Evolutionary conservation across 2,113 vertebrate genomes (phyloP), one percentile per base, ranked within the genome.

Genomic region (Ictalurus punctatus): DNA sequence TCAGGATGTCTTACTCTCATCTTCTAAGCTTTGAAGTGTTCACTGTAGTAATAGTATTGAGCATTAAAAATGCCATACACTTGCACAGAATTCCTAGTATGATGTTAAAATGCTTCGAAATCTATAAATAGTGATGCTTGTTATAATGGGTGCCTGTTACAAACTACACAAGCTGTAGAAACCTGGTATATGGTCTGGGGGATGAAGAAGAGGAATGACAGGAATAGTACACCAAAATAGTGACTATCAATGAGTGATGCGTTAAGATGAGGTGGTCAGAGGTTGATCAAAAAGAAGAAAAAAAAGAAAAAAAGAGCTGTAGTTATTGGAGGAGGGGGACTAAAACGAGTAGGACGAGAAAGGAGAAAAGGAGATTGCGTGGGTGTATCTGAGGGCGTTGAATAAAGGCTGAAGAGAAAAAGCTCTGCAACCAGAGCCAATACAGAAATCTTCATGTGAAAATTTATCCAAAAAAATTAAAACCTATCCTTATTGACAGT

Each of bases 341-440:
- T 73, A 78, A 69, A 84, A 40, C 48, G 71, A 84, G 79, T 17
- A 74, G 58, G 73, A 76, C 2, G 61, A 44, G 48, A 84, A 83
- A 54, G 63, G 81, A 86, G 83, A 87, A 83, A 82, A 69, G 30
- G 79, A 84, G 21, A 83, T 23, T 84, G 90, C 25, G 90, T 84
- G 86, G 78, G 82, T 59, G 87, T 84, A 86, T 88, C 84, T 65
- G 71, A 89, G 85, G 67, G 88, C 65, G 85, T 67, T 59, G 59
- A 88, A 91, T 61, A 89, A 84, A 90, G n/a, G 59, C 83, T 65
- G 37, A 44, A 83, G 61, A 17, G 54, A 71, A 90, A 30, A n/a
- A 67, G 30, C 80, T 44, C n/a, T 48, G 67, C 52, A 61, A 52
- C 58, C 85, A 71, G 82, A 81, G 56, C 59, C 85, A 54, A 86